These are phyloP conservation scores for Itoplectis maculator DNA, from an alignment of 2,888 invertebrate genomes.

Conservation along the genomic window DNA sequence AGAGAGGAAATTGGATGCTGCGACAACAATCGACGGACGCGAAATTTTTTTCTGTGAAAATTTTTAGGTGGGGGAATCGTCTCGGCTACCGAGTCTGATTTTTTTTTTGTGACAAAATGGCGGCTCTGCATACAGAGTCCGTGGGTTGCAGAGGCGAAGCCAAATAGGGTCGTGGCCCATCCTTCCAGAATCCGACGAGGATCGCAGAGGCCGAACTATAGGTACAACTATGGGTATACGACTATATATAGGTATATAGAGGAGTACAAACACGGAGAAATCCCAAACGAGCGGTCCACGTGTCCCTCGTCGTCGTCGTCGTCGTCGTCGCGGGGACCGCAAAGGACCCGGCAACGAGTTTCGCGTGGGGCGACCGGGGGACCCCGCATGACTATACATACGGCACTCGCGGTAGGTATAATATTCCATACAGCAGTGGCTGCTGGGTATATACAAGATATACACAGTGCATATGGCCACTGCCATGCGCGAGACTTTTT, in stretches of 20 bases:
- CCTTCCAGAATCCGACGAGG: neutral
- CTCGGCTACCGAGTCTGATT: too few relatives aligned
- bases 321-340: constrained; percentile 18
- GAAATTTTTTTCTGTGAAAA: too few relatives aligned
- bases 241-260: too few relatives aligned
- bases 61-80: too few relatives aligned
- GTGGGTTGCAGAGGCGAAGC: constrained; percentile 5
- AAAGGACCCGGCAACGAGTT: constrained; percentile 37
- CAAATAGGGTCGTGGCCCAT: neutral
- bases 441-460: too few relatives aligned
- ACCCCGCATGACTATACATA: constrained; percentile 1
- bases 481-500: constrained; percentile 24
- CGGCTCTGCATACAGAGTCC: neutral
- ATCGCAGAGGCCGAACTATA: neutral
- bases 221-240: too few relatives aligned
- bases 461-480: constrained; percentile 1
- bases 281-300: constrained; percentile 1
- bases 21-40: too few relatives aligned
- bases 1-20: too few relatives aligned
- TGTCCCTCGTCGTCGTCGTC: constrained; percentile 18
- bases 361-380: constrained; percentile 20
- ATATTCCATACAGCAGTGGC: constrained; percentile 21
- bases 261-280: too few relatives aligned
- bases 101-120: constrained; percentile 23
- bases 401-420: constrained; percentile 12